Percentiles rank a stretch among this genome's conserved stretches.
These are phyloP conservation scores for Pyrrhia umbra DNA, from an alignment of 2,888 invertebrate genomes.

Conservation along the genomic window DNA sequence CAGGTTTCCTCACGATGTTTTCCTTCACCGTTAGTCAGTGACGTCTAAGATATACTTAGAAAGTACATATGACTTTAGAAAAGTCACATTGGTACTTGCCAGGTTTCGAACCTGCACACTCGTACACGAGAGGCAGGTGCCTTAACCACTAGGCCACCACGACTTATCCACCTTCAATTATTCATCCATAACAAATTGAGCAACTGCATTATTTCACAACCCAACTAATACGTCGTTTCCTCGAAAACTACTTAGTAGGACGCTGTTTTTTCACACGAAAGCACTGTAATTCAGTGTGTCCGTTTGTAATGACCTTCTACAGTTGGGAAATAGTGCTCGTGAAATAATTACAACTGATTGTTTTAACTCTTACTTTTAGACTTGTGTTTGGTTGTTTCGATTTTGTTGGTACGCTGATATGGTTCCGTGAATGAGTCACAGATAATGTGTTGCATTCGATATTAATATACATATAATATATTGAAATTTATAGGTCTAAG, in stretches of 20 bases:
- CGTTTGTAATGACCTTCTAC: constrained; percentile 63
- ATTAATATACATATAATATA: too few species aligned
- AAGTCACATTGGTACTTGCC: too few species aligned
- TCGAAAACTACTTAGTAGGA: constrained; percentile 58
- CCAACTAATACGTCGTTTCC: constrained; percentile 69
- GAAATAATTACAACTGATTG: constrained; percentile 58
- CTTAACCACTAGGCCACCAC: too few species aligned
- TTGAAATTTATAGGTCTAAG: neutral
- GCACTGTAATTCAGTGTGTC: constrained; percentile 73
- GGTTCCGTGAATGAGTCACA: neutral
- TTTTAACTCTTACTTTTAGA: constrained; percentile 65
- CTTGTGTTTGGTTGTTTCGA: constrained; percentile 17
- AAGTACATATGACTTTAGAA: too few species aligned
- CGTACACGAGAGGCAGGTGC: too few species aligned
- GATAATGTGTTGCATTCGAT: neutral
- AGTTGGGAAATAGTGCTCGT: constrained; percentile 48
- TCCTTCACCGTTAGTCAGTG: too few species aligned
- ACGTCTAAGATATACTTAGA: too few species aligned
- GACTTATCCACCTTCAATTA: constrained; percentile 26
- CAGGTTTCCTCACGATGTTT: too few species aligned
- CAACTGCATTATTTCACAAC: constrained; percentile 67
- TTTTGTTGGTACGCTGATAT: constrained; percentile 5
- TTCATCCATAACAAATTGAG: constrained; percentile 11
- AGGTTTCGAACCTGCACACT: too few species aligned
- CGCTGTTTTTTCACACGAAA: constrained; percentile 79